Evolutionary conservation across 2,113 vertebrate genomes (phyloP), one percentile per base, ranked within the genome.

Genomic region (Lophotis ruficrista): DNA sequence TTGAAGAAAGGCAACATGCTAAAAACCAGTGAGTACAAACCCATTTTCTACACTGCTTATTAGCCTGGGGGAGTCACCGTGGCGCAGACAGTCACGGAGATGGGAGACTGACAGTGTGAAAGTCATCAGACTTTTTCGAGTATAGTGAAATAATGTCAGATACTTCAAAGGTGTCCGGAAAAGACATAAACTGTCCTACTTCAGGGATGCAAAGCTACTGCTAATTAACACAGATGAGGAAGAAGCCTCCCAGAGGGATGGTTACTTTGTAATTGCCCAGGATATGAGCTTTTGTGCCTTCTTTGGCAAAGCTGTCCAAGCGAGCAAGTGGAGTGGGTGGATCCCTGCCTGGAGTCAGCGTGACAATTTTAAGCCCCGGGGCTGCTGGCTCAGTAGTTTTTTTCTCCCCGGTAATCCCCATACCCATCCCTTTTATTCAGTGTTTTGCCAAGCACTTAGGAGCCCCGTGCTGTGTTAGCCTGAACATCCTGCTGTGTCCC

Each of bases 351-450:
- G 68, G 51, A 90, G 33, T 37, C 68, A 66, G 28, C 12, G 8
- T 23, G n/a, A 64, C 57, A 53, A n/a, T 89, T 95, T 87, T 93
- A 96, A 96, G 72, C 80, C n/a, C 0, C 0, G 3, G 33, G 65
- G 69, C 73, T 79, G 92, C 92, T 93, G 77, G 83, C 41, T 95
- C 88, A 75, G 82, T 64, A 23, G 28, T 90, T 95, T 80, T 92
- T 62, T 61, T 91, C 69, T 82, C 71, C 41, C 37, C 0, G 3
- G 25, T 92, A 97, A 97, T 96, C 90, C 68, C 57, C 57, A 60
- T 43, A 41, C 38, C 53, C 19, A 22, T 28, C 58, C 73, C 38
- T 91, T 94, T 94, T 78, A 84, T 92, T 84, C 86, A 27, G 48
- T 61, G 83, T 93, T 93, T 93, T 84, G 43, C 56, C 83, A 77